Conservation (phyloP, 2,113 vertebrate species). For the rabbit (Oryctolagus cuniculus) region mOryCun1.1 NC_091443.1:45270501-45271000, state of each 20-base stretch:
- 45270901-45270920: background rate
- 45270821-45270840: too few relatives aligned
- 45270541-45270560: constrained; percentile 77
- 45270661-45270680: constrained; percentile 38
- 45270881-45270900: background rate
- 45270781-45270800: background rate
- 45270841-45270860: background rate
- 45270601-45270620: constrained; percentile 83
- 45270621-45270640: constrained; percentile 80
- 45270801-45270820: background rate
- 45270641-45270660: constrained; percentile 72
- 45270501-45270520: constrained; percentile 71
- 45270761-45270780: background rate
- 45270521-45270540: constrained; percentile 79
- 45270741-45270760: background rate
- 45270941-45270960: constrained; percentile 21
- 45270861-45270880: background rate
- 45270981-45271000: background rate
- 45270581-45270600: constrained; percentile 83
- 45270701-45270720: background rate
- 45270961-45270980: background rate
- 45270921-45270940: constrained; percentile 13
- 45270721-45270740: constrained; percentile 9
- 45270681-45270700: background rate
- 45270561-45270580: constrained; percentile 84